Evolutionary conservation across 2,888 invertebrate species (phyloP).

Genomic region (Temnothorax unifasciatus): DNA sequence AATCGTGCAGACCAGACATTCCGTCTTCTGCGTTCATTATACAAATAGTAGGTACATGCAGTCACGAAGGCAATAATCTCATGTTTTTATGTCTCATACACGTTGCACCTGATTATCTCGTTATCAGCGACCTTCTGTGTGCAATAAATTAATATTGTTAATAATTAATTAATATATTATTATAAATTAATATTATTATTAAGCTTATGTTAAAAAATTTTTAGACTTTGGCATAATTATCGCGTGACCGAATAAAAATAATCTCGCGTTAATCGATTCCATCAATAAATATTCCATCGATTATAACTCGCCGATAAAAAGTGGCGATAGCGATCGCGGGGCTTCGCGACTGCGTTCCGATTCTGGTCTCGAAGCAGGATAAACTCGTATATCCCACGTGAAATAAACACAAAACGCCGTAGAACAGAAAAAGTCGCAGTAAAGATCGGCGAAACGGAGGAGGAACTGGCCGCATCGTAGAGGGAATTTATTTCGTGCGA

Average conservation of each 20-base stretch:
- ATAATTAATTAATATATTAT: background rate
- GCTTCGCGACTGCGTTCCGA: too few relatives aligned
- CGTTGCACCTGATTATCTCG: background rate
- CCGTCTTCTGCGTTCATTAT: background rate
- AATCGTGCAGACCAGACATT: background rate
- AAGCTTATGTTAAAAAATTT: background rate
- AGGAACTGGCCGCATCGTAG: background rate
- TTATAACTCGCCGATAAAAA: background rate
- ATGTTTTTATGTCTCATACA: background rate
- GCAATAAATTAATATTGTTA: background rate
- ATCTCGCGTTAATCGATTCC: background rate
- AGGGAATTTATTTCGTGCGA: background rate
- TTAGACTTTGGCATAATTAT: background rate
- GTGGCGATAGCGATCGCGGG: background rate
- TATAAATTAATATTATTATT: background rate
- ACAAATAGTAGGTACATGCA: background rate
- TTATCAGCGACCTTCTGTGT: background rate
- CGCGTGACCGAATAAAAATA: background rate
- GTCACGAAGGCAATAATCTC: background rate
- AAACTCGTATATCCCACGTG: background rate
- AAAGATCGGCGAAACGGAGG: background rate
- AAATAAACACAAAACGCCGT: background rate
- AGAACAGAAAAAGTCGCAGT: background rate
- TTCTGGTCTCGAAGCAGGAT: background rate
- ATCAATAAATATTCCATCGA: background rate